phyloP scores from a whole-genome alignment of 1,140 invertebrate genomes.

The Eulimnadia texana region DNA sequence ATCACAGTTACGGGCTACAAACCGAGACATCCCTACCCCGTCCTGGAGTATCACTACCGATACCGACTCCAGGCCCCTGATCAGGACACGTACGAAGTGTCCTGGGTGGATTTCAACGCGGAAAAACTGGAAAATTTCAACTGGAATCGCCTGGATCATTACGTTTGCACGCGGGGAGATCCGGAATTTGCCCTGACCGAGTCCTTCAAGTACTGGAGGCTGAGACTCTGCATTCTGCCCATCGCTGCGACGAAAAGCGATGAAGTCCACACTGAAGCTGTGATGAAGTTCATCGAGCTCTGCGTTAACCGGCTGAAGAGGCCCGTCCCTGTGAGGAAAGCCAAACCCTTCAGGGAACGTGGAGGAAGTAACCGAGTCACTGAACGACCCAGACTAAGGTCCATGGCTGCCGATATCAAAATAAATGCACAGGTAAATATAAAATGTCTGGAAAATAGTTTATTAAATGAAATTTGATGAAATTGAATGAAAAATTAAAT shows the following conservation, averaged over 20 bases:
- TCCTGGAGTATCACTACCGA: slow-evolving; percentile 74
- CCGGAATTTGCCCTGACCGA: slow-evolving; percentile 72
- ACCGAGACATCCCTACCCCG: slow-evolving; percentile 84
- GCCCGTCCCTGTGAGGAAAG: slow-evolving; percentile 3
- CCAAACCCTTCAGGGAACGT: slow-evolving; percentile 51
- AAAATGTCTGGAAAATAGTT: too few species aligned
- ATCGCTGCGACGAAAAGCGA: slow-evolving; percentile 27
- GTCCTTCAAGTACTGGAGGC: slow-evolving; percentile 87
- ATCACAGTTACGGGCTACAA: slow-evolving; percentile 85
- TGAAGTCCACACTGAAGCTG: slow-evolving; percentile 37
- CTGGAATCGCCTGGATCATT: slow-evolving; percentile 96
- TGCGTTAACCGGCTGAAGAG: slow-evolving; percentile 46
- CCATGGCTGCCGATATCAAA: background rate
- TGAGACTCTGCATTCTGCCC: slow-evolving; percentile 74
- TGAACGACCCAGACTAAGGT: slow-evolving; percentile 62
- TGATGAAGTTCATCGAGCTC: slow-evolving; percentile 53
- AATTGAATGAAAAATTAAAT: too few species aligned
- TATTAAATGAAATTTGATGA: too few species aligned
- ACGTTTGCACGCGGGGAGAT: slow-evolving; percentile 84
- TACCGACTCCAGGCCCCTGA: slow-evolving; percentile 73
- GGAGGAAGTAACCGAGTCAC: slow-evolving; percentile 68
- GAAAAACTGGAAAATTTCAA: slow-evolving; percentile 92
- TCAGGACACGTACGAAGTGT: slow-evolving; percentile 85
- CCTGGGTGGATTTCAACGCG: slow-evolving; percentile 82
- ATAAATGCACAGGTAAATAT: too few species aligned